Evolutionary conservation across 2,797 vertebrate genomes (phyloP).

Genomic region (Pseudocheirus occidentalis): DNA sequence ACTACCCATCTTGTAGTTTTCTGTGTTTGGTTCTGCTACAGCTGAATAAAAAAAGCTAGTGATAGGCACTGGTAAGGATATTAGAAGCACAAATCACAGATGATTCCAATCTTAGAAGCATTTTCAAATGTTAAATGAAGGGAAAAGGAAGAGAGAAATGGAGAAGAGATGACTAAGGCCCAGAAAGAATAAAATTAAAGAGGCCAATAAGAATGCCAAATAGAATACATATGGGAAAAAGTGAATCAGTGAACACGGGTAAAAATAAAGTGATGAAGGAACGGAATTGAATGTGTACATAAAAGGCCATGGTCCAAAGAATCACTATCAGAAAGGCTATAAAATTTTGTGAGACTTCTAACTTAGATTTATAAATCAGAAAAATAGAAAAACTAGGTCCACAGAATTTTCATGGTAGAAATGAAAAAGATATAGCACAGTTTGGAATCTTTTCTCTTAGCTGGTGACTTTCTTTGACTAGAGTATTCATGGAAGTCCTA

Average conservation of each 20-base stretch:
- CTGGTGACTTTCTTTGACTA: not conserved
- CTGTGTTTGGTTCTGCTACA: slow-evolving; percentile 23
- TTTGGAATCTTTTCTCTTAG: not conserved
- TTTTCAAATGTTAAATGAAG: slow-evolving; percentile 52
- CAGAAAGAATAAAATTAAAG: slow-evolving; percentile 37
- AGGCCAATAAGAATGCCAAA: not conserved
- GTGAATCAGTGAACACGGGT: not conserved
- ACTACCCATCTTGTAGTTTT: not conserved
- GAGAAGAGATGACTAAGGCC: slow-evolving; percentile 30
- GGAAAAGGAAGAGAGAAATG: not conserved
- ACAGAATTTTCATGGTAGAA: not conserved
- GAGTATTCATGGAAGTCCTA: not conserved
- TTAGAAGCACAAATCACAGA: slow-evolving; percentile 19
- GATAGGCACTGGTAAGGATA: not conserved
- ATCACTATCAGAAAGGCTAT: not conserved
- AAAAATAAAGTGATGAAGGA: slow-evolving; percentile 18
- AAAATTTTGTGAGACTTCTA: not conserved
- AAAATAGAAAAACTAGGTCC: not conserved
- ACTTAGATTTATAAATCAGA: slow-evolving; percentile 3
- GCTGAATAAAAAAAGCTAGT: slow-evolving; percentile 41
- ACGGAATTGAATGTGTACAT: not conserved
- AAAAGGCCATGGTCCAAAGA: slow-evolving; percentile 33
- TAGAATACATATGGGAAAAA: not conserved
- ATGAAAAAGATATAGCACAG: not conserved
- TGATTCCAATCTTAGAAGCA: not conserved